Base-by-base conservation (phyloP, 2,888 invertebrate genomes). In the Nomada fabriciana region DNA sequence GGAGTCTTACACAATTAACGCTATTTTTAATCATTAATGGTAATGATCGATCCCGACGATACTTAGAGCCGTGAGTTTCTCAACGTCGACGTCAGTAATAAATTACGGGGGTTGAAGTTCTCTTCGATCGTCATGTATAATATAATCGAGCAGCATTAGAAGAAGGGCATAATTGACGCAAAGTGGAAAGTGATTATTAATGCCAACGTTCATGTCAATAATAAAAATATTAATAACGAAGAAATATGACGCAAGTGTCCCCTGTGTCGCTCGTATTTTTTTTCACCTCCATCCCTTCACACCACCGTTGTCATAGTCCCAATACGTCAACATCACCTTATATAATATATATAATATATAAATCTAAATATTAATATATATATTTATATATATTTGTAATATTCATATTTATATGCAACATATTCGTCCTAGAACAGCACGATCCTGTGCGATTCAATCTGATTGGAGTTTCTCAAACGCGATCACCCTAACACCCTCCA, bases 381-480 rank as follows among this genome's bases (percentile, higher is more conserved):
- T 88, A 86, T 29, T 86, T 87, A 76, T 80, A 86, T 87, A 88
- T 90, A 84, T 72, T 72, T 86, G 82, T 89, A 89, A 89, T 87
- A 89, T 87, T 88, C 81, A 86, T 89, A 89, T 90, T 87, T 89
- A 88, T 89, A 82, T 90, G 87, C 88, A 90, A 87, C 87, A 87
- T 88, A 87, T 83, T 87, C 83, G 84, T 88, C 71, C 84, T 87
- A 84, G 71, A 85, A 70, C 65, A 68, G 63, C 81, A 52, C 78
- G 68, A 20, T 43, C 57, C 52, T 43, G 42, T 55, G 76, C 73
- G 63, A 76, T 68, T 65, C 59, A 81, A 73, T 82, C 75, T 69
- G 76, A 76, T 76, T 76, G 63, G 57, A 55, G 55, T 65, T 61
- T 76, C 43, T 25, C 25, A 25, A 25, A 25, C 25, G 2, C 25